Base-by-base conservation (phyloP, 2,113 vertebrate genomes). In the Eudyptes chrysolophus region DNA sequence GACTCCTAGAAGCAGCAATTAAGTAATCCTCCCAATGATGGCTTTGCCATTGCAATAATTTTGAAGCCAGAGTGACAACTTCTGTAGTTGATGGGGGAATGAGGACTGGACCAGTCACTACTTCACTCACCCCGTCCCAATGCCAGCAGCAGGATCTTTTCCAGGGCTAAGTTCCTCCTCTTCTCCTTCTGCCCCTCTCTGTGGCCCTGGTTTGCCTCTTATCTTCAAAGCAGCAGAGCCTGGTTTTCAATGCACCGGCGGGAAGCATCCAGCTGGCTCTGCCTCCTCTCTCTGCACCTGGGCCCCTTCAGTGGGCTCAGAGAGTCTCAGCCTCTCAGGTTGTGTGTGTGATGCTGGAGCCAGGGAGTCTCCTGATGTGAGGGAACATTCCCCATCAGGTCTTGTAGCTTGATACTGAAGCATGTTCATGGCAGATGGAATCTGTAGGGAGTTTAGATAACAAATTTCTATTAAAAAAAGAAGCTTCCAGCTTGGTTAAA, bases 171-270 rank as follows among this genome's bases (percentile, higher is more conserved):
- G 11, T 26, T 79, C 22, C 29, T 71, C 12, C 78, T 49, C 40
- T 49, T 7, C 42, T 55, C 30, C 34, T 62, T 46, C 44, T 70
- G 19, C 17, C 17, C 6, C 16, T 51, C 30, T 68, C 42, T n/a
- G 17, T 58, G 60, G 18, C 34, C 21, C 26, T 76, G 20, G 16
- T 66, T 64, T 84, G 32, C 46, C 13, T 49, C 16, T 57, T 26
- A 9, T 11, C 25, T 77, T 69, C 32, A 11, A 32, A 79, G 51
- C 13, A 71, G 54, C 55, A 80, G 40, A 30, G 7, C 22, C 10
- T n/a, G 49, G 9, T 74, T 78, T 72, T 46, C 24, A 5, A 7
- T 48, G 29, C 25, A n/a, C 17, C 32, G 55, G 24, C 0, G 0
- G 48, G 64, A 57, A 51, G 34, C 29, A 34, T 36, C 65, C 25